Evolutionary conservation across 1,140 invertebrate genomes (phyloP).

Genomic region (Pomacea maculata): DNA sequence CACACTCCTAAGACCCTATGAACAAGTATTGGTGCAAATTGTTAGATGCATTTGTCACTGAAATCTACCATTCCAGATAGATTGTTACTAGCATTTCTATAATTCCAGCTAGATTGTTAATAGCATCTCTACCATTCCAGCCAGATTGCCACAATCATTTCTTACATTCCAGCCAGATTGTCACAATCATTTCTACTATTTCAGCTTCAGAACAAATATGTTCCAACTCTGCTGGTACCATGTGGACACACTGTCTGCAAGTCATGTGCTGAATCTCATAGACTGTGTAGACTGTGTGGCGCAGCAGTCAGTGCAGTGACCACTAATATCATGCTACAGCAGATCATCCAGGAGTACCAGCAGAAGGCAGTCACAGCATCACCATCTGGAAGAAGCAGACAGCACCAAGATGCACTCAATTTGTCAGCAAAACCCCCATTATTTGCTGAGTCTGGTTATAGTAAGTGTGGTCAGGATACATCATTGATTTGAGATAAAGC

Average conservation of each 20-base stretch:
- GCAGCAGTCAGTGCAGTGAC: slow-evolving; percentile 36
- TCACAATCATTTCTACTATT: background rate
- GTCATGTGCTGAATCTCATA: slow-evolving; percentile 32
- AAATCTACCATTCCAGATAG: no score
- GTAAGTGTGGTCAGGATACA: no score
- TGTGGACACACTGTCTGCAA: slow-evolving; percentile 53
- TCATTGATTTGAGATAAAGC: background rate
- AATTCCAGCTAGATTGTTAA: slow-evolving; percentile 20
- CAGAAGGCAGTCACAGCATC: slow-evolving; percentile 1
- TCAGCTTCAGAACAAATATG: slow-evolving; percentile 32
- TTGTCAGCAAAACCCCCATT: no score
- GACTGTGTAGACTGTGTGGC: slow-evolving; percentile 42
- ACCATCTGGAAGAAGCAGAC: background rate
- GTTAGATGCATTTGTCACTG: background rate
- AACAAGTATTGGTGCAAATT: no score
- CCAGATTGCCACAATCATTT: background rate
- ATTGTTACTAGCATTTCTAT: background rate
- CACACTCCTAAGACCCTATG: no score
- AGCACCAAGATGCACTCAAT: background rate
- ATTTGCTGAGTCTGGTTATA: background rate
- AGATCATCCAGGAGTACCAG: slow-evolving; percentile 51
- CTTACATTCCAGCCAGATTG: no score
- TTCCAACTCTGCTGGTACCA: slow-evolving; percentile 45
- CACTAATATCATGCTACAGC: slow-evolving; percentile 51
- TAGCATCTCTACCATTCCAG: background rate